Evolutionary conservation across 2,888 invertebrate genomes (phyloP).

Genomic region (Andrena trimmerana): DNA sequence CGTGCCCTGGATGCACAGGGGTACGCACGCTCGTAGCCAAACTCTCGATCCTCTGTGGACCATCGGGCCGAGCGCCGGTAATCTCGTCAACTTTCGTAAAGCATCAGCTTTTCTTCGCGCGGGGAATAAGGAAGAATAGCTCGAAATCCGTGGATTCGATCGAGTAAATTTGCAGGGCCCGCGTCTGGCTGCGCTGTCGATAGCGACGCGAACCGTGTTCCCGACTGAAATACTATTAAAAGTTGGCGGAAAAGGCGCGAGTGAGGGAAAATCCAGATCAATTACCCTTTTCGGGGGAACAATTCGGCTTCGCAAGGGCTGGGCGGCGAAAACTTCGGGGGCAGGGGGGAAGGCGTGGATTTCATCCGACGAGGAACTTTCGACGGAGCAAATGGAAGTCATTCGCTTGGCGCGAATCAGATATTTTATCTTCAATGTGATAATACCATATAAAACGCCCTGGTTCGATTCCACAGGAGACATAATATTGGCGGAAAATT

Average conservation of each 20-base stretch:
- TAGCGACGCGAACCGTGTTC: constrained; percentile 36
- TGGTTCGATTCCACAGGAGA: neutral
- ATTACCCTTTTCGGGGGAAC: constrained; percentile 70
- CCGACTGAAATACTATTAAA: constrained; percentile 72
- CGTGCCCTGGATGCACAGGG: neutral
- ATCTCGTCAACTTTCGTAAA: constrained; percentile 36
- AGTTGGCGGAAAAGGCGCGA: constrained; percentile 58
- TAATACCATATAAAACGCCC: constrained; percentile 12
- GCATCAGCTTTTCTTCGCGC: constrained; percentile 9
- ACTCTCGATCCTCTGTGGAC: neutral
- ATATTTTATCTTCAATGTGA: constrained; percentile 40
- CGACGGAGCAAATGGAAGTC: constrained; percentile 56
- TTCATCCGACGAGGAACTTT: constrained; percentile 53
- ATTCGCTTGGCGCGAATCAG: constrained; percentile 27
- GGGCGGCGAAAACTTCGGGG: constrained; percentile 48
- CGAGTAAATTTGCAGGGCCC: constrained; percentile 24
- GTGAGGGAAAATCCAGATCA: constrained; percentile 67
- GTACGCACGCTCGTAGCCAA: constrained; percentile 9
- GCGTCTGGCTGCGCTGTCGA: constrained; percentile 26
- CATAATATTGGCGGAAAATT: neutral
- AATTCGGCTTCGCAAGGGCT: constrained; percentile 55
- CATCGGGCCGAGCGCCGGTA: neutral
- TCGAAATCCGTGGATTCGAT: constrained; percentile 42
- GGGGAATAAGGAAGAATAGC: constrained; percentile 3
- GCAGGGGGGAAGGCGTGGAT: constrained; percentile 27